These are phyloP conservation scores for Halocaridina rubra DNA, from an alignment of 2,888 invertebrate species.

Conservation along the genomic window DNA sequence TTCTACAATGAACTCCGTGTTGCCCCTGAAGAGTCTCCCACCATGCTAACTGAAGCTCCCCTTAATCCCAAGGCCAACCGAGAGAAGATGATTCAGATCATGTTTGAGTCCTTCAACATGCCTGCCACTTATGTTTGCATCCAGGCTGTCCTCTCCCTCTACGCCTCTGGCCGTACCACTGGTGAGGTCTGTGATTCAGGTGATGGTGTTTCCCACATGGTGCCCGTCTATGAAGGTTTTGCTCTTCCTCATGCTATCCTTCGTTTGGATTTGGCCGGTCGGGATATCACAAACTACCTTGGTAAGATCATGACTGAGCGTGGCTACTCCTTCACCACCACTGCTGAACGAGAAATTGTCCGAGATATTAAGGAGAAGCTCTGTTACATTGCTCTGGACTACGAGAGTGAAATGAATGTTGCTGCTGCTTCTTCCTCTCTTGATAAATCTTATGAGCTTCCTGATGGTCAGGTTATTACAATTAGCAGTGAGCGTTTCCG, in stretches of 20 bases:
- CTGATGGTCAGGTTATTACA: not conserved
- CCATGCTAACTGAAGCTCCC: slow-evolving; percentile 82
- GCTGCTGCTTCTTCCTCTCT: not conserved
- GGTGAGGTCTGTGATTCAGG: slow-evolving; percentile 65
- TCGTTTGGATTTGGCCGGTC: slow-evolving; percentile 95
- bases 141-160: slow-evolving; percentile 72
- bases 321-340: not conserved
- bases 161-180: slow-evolving; percentile 71
- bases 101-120: slow-evolving; percentile 71
- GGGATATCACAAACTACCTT: slow-evolving; percentile 76
- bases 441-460: not conserved
- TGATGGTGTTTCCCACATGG: slow-evolving; percentile 67
- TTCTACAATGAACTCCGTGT: slow-evolving; percentile 98
- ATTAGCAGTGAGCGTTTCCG: not conserved
- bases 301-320: not conserved
- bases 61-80: slow-evolving; percentile 95
- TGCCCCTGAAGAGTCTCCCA: slow-evolving; percentile 90
- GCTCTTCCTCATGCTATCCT: slow-evolving; percentile 95
- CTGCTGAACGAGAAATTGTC: not conserved
- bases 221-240: slow-evolving; percentile 43
- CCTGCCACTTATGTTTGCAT: slow-evolving; percentile 72
- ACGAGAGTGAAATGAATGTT: not conserved
- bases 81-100: slow-evolving; percentile 87
- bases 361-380: slow-evolving; percentile 22
- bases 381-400: slow-evolving; percentile 52